Evolutionary conservation across 37 sponge, comb jelly and placozoan species (phyloP).

Genomic region (Diacarnus erythraeanus): DNA sequence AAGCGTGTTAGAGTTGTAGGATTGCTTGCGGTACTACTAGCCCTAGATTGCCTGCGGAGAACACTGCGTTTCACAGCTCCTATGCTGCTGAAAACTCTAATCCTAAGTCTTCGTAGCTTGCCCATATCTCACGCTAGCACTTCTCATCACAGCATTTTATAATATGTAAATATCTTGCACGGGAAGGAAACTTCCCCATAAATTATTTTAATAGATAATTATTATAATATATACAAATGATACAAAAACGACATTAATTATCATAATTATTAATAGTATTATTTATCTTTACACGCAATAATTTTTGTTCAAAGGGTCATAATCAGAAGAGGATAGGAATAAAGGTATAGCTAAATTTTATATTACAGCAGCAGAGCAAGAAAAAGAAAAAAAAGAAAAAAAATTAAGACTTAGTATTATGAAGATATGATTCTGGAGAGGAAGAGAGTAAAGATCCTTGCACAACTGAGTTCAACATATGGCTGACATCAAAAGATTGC

Average conservation of each 20-base stretch:
- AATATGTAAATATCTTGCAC: no score
- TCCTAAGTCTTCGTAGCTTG: slow-evolving; percentile 1
- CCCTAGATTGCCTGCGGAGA: background rate
- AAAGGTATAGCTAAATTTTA: no score
- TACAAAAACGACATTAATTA: background rate
- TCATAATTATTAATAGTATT: background rate
- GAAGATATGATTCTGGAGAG: slow-evolving; percentile 30
- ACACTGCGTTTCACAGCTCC: slow-evolving; percentile 8
- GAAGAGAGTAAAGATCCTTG: no score
- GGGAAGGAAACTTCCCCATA: no score
- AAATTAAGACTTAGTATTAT: background rate
- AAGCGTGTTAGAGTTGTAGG: background rate
- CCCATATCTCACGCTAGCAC: background rate
- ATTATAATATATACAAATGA: no score
- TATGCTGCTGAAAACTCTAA: slow-evolving; percentile 3
- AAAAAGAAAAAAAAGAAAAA: background rate
- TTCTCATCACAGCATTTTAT: background rate
- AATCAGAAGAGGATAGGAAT: background rate
- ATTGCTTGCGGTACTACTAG: background rate
- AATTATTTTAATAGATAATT: no score
- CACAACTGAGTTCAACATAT: slow-evolving; percentile 7
- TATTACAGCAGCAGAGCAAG: background rate
- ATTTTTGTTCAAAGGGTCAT: background rate
- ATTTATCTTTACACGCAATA: background rate
- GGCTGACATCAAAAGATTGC: slow-evolving; percentile 39